Evolutionary conservation across 2,888 invertebrate species (phyloP).

Genomic region (Dorcus parallelipipedus): DNA sequence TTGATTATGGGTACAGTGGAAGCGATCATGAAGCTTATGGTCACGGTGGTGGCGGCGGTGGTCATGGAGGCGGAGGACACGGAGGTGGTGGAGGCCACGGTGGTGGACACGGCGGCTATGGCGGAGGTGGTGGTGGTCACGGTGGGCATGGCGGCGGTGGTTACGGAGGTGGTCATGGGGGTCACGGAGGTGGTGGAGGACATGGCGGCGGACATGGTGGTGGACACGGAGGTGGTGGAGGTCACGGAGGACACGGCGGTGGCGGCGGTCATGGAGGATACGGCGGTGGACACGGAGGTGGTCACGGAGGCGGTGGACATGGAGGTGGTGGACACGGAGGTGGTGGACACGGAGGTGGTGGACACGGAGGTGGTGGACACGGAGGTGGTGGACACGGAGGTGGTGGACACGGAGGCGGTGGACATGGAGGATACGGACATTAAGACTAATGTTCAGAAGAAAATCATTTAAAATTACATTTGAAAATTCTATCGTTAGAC

Average conservation of each 20-base stretch:
- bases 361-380: not conserved
- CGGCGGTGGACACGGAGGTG: slow-evolving; percentile 4
- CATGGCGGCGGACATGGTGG: not conserved
- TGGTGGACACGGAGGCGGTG: not conserved
- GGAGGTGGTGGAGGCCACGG: no score
- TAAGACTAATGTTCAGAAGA: no score
- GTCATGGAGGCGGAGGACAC: no score
- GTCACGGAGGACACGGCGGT: slow-evolving; percentile 3
- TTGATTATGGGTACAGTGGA: no score
- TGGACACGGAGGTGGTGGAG: not conserved
- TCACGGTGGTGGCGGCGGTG: no score
- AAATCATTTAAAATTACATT: no score
- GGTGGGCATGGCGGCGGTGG: not conserved
- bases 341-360: not conserved
- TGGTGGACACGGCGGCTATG: no score
- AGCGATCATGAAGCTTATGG: no score
- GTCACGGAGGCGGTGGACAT: not conserved
- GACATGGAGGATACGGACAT: not conserved
- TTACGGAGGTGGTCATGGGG: not conserved
- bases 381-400: not conserved
- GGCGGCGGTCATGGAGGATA: slow-evolving; percentile 4
- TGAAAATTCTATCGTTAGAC: no score
- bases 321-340: not conserved
- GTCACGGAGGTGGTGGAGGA: slow-evolving; percentile 7
- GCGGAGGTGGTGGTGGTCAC: not conserved